phyloP scores from a whole-genome alignment of 2,797 vertebrate genomes.

The Xiphorhynchus erythropygius region DNA sequence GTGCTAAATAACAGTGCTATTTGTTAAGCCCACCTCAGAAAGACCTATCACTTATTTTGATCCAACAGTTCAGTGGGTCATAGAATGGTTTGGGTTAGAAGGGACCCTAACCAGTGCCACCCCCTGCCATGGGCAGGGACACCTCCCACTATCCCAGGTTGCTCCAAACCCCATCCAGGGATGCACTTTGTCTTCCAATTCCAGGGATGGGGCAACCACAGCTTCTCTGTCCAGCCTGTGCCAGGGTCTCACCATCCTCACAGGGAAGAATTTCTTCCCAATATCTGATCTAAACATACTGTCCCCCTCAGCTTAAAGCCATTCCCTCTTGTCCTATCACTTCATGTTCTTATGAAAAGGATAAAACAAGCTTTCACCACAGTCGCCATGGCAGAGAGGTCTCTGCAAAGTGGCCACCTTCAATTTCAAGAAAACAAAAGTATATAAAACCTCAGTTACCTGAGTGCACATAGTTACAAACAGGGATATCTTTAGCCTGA shows the following conservation, averaged over 20 bases:
- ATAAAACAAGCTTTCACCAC: not conserved
- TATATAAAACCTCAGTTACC: not conserved
- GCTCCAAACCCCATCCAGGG: rapidly evolving
- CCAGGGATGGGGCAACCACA: not conserved
- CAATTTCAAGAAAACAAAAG: not conserved
- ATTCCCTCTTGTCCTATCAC: not conserved
- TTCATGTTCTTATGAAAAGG: not conserved
- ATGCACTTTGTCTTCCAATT: not conserved
- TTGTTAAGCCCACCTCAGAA: not conserved
- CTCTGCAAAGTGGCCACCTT: not conserved
- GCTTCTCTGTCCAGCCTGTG: not conserved
- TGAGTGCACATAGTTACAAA: not conserved
- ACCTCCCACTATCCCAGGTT: rapidly evolving
- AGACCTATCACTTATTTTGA: not conserved
- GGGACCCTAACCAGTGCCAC: not conserved
- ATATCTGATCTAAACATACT: not conserved
- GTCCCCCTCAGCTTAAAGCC: not conserved
- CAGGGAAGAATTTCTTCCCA: not conserved
- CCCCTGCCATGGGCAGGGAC: not conserved
- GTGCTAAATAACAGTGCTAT: not conserved
- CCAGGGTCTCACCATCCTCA: not conserved
- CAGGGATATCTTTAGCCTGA: not conserved
- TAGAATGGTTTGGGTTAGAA: not conserved
- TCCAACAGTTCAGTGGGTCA: not conserved
- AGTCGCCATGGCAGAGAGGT: not conserved